These are phyloP conservation scores for Neodiprion pinetum DNA, from an alignment of 1,140 invertebrate genomes.

Conservation along the genomic window DNA sequence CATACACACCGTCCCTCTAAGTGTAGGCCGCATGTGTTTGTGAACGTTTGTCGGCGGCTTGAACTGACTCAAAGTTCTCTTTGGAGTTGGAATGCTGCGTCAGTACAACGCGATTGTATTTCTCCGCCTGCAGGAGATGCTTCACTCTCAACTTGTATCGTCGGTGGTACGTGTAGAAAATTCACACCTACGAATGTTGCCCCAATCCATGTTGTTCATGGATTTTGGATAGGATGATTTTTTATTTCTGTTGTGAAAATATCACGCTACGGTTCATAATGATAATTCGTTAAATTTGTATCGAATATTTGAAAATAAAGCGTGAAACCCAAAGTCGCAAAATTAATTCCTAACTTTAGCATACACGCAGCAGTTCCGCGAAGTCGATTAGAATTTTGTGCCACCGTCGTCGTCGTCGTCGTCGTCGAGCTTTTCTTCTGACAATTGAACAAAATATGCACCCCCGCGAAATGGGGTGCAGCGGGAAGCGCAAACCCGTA, in stretches of 20 bases:
- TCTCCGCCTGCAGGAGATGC: neutral
- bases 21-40: neutral
- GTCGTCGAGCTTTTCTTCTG: neutral
- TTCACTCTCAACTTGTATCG: too few species aligned
- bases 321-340: too few species aligned
- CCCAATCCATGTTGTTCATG: too few species aligned
- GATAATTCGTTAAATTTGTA: too few species aligned
- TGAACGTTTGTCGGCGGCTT: neutral
- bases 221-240: too few species aligned
- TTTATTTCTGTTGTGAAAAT: too few species aligned
- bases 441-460: slow-evolving; percentile 1
- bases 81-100: slow-evolving; percentile 3
- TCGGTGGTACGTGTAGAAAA: too few species aligned
- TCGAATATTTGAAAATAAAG: too few species aligned
- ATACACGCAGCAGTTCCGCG: too few species aligned
- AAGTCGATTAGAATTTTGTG: neutral
- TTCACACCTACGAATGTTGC: too few species aligned
- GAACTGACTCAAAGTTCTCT: neutral
- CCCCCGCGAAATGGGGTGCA: neutral
- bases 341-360: neutral
- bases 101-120: neutral
- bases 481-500: neutral
- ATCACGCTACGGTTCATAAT: too few species aligned
- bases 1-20: too few species aligned
- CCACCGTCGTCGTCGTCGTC: neutral